Conservation (phyloP, 1,140 invertebrate genomes). For the Potamilus streckersoni region DNA sequence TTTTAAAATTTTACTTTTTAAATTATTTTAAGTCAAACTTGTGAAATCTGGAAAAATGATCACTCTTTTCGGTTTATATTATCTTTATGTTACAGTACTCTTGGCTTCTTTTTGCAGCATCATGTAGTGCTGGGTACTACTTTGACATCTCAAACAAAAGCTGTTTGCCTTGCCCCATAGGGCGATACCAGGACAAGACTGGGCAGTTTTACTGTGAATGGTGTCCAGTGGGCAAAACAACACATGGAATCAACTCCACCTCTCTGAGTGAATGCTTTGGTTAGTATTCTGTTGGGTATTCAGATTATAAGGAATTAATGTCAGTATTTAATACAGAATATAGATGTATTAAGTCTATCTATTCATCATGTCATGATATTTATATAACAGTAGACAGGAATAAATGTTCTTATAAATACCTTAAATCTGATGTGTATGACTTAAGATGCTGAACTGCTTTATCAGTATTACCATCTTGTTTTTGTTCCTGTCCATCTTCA, state of each 20-base stretch:
- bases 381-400: too few relatives aligned
- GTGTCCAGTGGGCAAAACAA: constrained; percentile 49
- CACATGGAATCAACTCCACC: constrained; percentile 31
- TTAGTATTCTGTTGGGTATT: background rate
- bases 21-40: too few relatives aligned
- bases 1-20: too few relatives aligned
- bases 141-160: constrained; percentile 82
- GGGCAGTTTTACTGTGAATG: constrained; percentile 58
- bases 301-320: background rate
- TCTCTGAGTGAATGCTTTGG: constrained; percentile 24
- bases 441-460: too few relatives aligned
- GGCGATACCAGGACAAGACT: constrained; percentile 89
- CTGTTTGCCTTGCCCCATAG: constrained; percentile 90
- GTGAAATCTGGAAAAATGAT: too few relatives aligned
- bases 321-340: constrained; percentile 7
- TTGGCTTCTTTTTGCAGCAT: constrained; percentile 51
- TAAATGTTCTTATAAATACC: too few relatives aligned
- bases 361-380: too few relatives aligned
- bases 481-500: too few relatives aligned
- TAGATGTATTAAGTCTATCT: too few relatives aligned
- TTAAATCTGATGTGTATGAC: too few relatives aligned
- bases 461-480: too few relatives aligned
- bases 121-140: constrained; percentile 77
- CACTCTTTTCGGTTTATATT: background rate
- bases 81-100: background rate